phyloP scores from a whole-genome alignment of 2,888 invertebrate species.

The Ochropacha duplaris region DNA sequence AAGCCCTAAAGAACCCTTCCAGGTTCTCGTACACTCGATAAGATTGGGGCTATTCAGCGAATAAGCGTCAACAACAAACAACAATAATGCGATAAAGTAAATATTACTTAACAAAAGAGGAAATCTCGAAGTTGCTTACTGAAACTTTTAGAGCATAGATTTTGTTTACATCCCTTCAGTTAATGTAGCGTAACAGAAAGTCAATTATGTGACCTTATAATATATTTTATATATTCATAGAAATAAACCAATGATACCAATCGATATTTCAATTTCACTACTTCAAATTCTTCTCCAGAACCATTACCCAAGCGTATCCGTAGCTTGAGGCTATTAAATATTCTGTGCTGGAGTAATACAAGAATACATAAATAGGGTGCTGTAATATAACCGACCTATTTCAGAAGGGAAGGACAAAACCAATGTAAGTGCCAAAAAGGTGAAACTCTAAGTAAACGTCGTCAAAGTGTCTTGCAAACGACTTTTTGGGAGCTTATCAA shows the following conservation, averaged over 20 bases:
- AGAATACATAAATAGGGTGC: conserved; percentile 25
- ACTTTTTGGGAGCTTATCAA: conserved; percentile 10
- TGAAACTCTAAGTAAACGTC: conserved; percentile 49
- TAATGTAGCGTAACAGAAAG: not conserved
- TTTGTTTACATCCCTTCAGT: no score
- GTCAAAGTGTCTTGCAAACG: conserved; percentile 35
- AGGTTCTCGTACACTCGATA: conserved; percentile 39
- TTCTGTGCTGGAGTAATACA: no score
- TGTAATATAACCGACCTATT: conserved; percentile 51
- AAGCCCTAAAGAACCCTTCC: conserved; percentile 42
- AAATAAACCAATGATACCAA: no score
- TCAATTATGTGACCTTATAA: no score
- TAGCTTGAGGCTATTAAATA: conserved; percentile 23
- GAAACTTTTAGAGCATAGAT: not conserved
- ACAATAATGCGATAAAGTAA: conserved; percentile 45
- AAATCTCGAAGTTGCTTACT: conserved; percentile 8
- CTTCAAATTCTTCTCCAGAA: no score
- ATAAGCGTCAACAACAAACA: conserved; percentile 42
- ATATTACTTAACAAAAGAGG: conserved; percentile 37
- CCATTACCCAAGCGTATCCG: conserved; percentile 25
- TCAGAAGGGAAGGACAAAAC: conserved; percentile 34
- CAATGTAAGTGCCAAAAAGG: conserved; percentile 50
- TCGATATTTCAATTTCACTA: no score
- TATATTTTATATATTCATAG: no score
- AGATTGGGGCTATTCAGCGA: conserved; percentile 39